Evolutionary conservation across 2,888 invertebrate species (phyloP), one percentile per base, ranked within the genome.

Genomic region (Tetropium fuscum): DNA sequence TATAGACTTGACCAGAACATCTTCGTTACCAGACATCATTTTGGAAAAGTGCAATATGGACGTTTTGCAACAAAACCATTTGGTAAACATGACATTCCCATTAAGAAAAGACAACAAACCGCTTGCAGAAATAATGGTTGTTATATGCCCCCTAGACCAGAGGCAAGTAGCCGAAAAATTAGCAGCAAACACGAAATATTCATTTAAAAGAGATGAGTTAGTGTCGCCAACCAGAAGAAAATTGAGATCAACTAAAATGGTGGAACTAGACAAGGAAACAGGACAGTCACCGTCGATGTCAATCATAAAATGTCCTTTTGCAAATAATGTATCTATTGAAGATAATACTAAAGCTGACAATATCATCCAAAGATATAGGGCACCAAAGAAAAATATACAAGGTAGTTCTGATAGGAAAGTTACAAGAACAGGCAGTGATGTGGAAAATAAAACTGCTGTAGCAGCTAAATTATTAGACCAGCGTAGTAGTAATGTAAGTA

Each of bases 171-270:
- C n/a, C 4, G 16, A 40, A 11, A 40, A 15, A 13, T 2, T 13
- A 16, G 8, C 41, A 18, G 19, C 19, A 25, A 30, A 3, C 10
- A 15, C 11, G 6, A 38, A 38, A 36, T 10, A 38, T 7, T 7
- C 36, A 16, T 15, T 3, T 44, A n/a, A 4, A 18, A n/a, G 40
- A 19, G 5, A 18, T 20, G 13, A 51, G 6, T 6, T 40, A 10
- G 5, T 47, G 10, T 48, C 48, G 16, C 48, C 36, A 15, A n/a
- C 38, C 15, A 48, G n/a, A n/a, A 48, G 36, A 25, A 34, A 36
- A 22, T 48, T 48, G 10, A 20, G 48, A n/a, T 48, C 48, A 20
- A 34, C 22, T 11, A 36, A 36, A 22, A 15, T 25, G 22, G 5
- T 22, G 22, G 11, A 41, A 20, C 19, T 10, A 8, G 18, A 2